Conservation (phyloP, 2,113 vertebrate genomes). For the Sigmodon hispidus region DNA sequence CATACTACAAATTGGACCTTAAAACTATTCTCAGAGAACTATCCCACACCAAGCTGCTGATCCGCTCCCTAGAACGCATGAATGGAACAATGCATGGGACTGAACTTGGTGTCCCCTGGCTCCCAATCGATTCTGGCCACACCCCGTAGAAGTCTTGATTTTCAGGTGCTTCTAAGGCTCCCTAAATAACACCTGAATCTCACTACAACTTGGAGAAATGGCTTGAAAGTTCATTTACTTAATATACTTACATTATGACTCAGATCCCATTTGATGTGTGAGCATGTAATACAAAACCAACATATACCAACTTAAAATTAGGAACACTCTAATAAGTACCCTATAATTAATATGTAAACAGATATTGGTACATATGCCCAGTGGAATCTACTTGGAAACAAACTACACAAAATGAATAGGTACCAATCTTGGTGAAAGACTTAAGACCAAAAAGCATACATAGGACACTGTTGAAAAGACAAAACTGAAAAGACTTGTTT, state of each 20-base stretch:
- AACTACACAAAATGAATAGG: neutral
- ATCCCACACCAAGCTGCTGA: no score
- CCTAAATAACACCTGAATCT: no score
- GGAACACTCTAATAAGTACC: neutral
- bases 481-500: neutral
- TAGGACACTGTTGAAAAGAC: constrained; percentile 9
- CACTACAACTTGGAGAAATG: neutral
- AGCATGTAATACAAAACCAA: constrained; percentile 41
- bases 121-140: no score
- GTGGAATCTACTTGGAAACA: neutral
- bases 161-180: no score
- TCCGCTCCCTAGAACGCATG: no score
- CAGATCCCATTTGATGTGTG: constrained; percentile 2
- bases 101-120: no score
- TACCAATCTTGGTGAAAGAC: constrained; percentile 17
- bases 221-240: constrained; percentile 9
- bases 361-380: neutral
- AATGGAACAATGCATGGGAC: no score
- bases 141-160: no score
- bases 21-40: no score
- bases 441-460: neutral
- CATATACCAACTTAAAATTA: neutral
- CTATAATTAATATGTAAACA: constrained; percentile 23
- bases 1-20: no score
- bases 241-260: neutral